Base-by-base conservation (phyloP, 2,797 vertebrate genomes). In the Myotis planiceps region DNA sequence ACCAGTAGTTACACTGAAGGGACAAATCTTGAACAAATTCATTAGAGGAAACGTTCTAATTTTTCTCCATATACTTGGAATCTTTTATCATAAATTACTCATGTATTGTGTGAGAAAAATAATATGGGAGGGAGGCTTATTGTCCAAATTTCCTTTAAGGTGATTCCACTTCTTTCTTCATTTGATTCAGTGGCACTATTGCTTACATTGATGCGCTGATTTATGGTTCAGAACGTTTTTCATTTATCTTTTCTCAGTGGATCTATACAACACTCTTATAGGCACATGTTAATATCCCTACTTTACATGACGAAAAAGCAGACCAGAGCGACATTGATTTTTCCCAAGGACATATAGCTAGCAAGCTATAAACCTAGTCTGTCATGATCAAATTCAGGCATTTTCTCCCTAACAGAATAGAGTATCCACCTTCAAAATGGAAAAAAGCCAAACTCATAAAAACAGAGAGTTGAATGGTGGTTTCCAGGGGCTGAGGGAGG, bases 21-120 rank as follows among this genome's bases (percentile, higher is more conserved):
- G 58, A 21, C 21, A 12, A 78, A 65, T 27, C 25, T 19, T 55
- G n/a, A 47, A 91, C 19, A 80, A 6, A 12, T 34, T 89, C 55
- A 39, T 29, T n/a, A 75, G 37, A 19, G 8, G 80, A 90, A 83
- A 63, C 1, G 1, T 32, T 49, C 82, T 72, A 14, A 27, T 27
- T 71, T 92, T 51, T 42, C n/a, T 92, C n/a, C 16, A 1, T 63
- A n/a, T 53, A 19, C 5, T 37, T 18, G 60, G 42, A 51, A 76
- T 51, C 25, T 75, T 85, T 90, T 72, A 85, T 53, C 95, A 74
- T 45, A 81, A 95, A 15, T 60, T 19, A 88, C 65, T 84, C 51
- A 51, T 25, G 32, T n/a, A 29, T 66, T 71, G 4, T 69, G 55
- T 60, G 29, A 96, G 53, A 90, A 60, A 88, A 92, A 74, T 69